These are phyloP conservation scores for Mercenaria mercenaria DNA, from an alignment of 1,140 invertebrate species.

Conservation along the genomic window DNA sequence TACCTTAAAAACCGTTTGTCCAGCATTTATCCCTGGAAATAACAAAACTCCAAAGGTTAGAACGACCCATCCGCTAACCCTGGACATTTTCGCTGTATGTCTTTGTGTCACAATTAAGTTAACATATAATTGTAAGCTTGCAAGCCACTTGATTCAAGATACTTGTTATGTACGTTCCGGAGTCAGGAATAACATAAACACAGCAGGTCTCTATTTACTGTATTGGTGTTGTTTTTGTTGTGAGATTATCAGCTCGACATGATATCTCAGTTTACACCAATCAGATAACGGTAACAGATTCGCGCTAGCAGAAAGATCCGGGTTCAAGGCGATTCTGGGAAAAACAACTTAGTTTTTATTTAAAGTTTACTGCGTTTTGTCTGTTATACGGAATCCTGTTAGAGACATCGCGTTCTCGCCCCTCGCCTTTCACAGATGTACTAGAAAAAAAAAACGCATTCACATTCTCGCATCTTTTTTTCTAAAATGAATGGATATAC, in stretches of 20 bases:
- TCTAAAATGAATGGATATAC: no score
- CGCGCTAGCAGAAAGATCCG: not conserved
- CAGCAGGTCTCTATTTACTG: not conserved
- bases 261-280: not conserved
- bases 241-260: not conserved
- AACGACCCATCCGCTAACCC: not conserved
- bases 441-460: no score
- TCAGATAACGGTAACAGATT: not conserved
- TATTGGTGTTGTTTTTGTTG: not conserved
- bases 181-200: not conserved
- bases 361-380: no score
- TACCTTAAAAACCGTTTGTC: not conserved
- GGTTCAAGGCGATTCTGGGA: not conserved
- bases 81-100: not conserved
- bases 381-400: no score
- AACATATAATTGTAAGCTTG: not conserved
- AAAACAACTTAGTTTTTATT: no score
- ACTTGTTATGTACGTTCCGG: not conserved
- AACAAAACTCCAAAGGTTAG: not conserved
- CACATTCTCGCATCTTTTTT: no score
- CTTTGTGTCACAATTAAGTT: not conserved
- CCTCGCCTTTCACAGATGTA: no score
- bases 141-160: not conserved
- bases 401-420: no score
- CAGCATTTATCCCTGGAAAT: not conserved